Evolutionary conservation across 2,888 invertebrate species (phyloP), one percentile per base, ranked within the genome.

Genomic region (Ophion obscuratus): DNA sequence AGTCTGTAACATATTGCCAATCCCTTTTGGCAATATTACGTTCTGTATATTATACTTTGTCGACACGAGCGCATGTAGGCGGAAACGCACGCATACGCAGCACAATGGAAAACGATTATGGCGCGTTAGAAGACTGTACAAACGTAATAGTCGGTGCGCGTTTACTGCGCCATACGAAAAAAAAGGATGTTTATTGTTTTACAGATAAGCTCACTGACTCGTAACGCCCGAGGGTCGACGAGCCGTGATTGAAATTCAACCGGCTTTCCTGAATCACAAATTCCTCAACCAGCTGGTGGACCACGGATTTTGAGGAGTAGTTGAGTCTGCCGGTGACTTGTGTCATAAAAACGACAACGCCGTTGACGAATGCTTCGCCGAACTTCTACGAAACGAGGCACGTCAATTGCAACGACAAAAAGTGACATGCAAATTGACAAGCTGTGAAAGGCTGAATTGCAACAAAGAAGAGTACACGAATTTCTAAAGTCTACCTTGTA

Each of bases 201-300:
- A 87, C 91, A 91, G 91, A 90, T 91, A 89, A 87, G 85, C 87
- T 83, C 85, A 84, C 84, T 75, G 81, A 70, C 70, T 44, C 70
- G 78, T 67, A 81, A 71, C 47, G 68, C 53, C 74, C 81, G 84
- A 87, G 86, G 87, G 88, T 87, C 85, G 82, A 86, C 87, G 81
- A 86, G 64, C 68, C 78, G 87, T 90, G 89, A 91, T 90, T 89
- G 89, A 90, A 90, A 90, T 87, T 75, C 66, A 81, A 70, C 31
- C 40, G 76, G 73, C 47, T 80, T 80, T 84, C 83, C 77, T 71
- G 64, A 66, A 84, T 71, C 71, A 81, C 40, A 68, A 20, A 62
- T 77, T 83, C 67, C 24, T 24, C 44, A n/a, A 61, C 62, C 75
- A 47, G 53, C 17, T 59, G 66, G 71, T 67, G 59, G 85, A 73